These are phyloP conservation scores for Caerostris darwini DNA, from an alignment of 1,140 invertebrate species.

Conservation along the genomic window DNA sequence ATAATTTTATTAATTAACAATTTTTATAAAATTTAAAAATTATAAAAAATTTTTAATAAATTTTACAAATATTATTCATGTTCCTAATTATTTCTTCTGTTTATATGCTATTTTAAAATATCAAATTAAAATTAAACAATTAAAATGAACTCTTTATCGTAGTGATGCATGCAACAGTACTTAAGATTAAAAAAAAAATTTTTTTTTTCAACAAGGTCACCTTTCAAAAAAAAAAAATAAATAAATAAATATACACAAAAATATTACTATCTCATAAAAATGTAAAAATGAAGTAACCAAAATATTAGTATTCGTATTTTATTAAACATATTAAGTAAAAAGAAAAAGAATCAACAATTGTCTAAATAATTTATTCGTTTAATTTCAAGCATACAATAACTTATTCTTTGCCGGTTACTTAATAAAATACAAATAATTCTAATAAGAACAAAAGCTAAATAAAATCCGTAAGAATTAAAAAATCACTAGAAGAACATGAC, in stretches of 20 bases:
- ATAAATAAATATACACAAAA: background rate
- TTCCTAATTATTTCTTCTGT: background rate
- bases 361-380: background rate
- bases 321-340: background rate
- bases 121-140: background rate
- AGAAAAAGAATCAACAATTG: background rate
- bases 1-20: no score
- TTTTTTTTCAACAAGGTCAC: background rate
- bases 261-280: background rate
- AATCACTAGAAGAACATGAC: background rate
- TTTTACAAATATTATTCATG: no score
- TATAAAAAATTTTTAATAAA: no score
- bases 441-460: background rate
- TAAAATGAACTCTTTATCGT: no score
- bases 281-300: background rate
- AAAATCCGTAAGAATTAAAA: background rate
- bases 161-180: background rate
- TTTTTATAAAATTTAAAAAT: no score
- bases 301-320: background rate
- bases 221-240: conserved; percentile 11
- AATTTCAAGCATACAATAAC: background rate
- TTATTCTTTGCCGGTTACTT: background rate
- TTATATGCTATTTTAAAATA: background rate
- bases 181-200: background rate
- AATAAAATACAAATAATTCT: background rate